These are phyloP conservation scores for Hippocampus guttulatus DNA, from an alignment of 2,113 vertebrate species.

Conservation along the genomic window DNA sequence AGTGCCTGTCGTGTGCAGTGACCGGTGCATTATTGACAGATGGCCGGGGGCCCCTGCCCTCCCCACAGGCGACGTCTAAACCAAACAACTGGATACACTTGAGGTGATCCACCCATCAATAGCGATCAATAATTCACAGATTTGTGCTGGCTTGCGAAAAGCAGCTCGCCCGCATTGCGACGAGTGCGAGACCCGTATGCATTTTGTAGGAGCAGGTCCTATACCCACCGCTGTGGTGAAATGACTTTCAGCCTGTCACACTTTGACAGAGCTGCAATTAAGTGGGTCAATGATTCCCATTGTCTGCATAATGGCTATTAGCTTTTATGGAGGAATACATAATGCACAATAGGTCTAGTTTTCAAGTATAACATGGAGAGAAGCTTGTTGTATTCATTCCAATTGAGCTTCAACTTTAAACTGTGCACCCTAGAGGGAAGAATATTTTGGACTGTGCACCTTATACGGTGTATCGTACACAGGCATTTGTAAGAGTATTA, in stretches of 20 bases:
- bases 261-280: conserved; percentile 32
- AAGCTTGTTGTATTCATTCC: conserved; percentile 41
- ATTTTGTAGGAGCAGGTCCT: conserved; percentile 48
- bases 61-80: conserved; percentile 37
- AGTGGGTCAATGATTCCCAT: conserved; percentile 55
- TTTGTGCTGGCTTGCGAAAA: conserved; percentile 44
- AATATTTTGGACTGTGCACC: conserved; percentile 32
- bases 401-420: conserved; percentile 41
- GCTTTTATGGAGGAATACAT: conserved; percentile 44
- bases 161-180: conserved; percentile 35
- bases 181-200: conserved; percentile 56
- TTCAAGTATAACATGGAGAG: conserved; percentile 25
- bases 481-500: no score
- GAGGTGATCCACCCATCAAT: conserved; percentile 45
- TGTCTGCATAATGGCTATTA: conserved; percentile 46
- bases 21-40: conserved; percentile 51
- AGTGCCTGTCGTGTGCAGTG: conserved; percentile 20
- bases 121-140: conserved; percentile 63
- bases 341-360: conserved; percentile 21
- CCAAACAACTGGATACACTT: conserved; percentile 50
- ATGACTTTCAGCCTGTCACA: conserved; percentile 32
- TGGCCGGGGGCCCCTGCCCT: conserved; percentile 29
- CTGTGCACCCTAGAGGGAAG: conserved; percentile 32
- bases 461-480: not conserved
- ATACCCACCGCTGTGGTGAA: conserved; percentile 31